A percentile compares a stretch with the other conserved stretches of the same genome.
These are phyloP conservation scores for Xerus rutilus DNA, from an alignment of 2,797 vertebrate species.

Conservation along the genomic window DNA sequence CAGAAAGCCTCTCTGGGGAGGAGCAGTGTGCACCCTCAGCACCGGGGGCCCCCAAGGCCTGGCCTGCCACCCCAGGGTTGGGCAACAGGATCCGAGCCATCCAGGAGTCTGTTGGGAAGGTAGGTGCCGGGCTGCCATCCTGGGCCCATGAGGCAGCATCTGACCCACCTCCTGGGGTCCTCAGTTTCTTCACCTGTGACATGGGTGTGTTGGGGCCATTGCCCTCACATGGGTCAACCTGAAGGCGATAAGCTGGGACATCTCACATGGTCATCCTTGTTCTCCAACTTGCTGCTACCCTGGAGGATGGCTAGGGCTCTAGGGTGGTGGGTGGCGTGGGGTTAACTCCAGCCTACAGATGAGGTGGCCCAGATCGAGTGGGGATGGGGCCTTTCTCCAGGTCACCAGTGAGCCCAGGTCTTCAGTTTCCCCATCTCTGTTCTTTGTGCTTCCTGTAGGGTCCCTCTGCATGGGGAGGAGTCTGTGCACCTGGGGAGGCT, in stretches of 20 bases:
- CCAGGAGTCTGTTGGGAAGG: slow-evolving; percentile 87
- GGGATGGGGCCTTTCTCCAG: not conserved
- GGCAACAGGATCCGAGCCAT: slow-evolving; percentile 81
- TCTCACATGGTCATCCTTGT: not conserved
- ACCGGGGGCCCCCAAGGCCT: slow-evolving; percentile 78
- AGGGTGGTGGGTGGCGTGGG: not conserved
- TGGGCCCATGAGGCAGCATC: not conserved
- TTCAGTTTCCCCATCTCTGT: not conserved
- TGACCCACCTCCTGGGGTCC: not conserved
- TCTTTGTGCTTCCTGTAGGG: not conserved
- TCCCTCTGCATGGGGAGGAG: not conserved
- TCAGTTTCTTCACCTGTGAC: not conserved
- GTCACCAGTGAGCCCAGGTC: too few species aligned
- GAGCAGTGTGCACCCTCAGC: not conserved
- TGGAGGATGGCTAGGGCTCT: not conserved
- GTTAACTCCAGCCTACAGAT: too few species aligned
- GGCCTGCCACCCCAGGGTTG: slow-evolving; percentile 49
- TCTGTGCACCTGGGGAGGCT: not conserved
- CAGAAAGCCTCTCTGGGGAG: slow-evolving; percentile 86
- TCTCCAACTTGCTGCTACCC: fast-evolving
- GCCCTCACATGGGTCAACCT: not conserved
- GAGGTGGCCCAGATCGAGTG: not conserved
- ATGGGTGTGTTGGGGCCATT: not conserved
- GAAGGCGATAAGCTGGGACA: not conserved
- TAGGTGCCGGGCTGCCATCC: slow-evolving; percentile 53